phyloP scores from a whole-genome alignment of 2,113 vertebrate genomes.

The Rhynchomys soricoides region DNA sequence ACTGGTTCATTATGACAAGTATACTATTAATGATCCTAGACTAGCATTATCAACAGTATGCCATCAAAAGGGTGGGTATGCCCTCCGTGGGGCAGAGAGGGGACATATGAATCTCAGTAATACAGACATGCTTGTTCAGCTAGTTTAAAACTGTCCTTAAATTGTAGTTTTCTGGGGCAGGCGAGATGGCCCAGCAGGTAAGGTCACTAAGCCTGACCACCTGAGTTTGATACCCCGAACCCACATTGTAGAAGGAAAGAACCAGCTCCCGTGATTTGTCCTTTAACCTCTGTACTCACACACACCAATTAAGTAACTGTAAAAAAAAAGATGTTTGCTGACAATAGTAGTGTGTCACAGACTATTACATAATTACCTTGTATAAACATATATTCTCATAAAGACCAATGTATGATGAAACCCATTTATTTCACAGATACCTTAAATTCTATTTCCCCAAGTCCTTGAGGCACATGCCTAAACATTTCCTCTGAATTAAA shows the following conservation, averaged over 20 bases:
- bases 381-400: neutral
- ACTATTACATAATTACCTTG: neutral
- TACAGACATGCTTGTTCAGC: neutral
- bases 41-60: neutral
- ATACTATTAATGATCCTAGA: neutral
- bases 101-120: neutral
- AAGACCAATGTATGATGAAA: neutral
- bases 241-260: neutral
- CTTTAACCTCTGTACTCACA: neutral
- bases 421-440: neutral
- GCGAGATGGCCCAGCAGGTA: neutral
- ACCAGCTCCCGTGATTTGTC: neutral
- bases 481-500: constrained; percentile 13
- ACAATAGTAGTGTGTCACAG: neutral
- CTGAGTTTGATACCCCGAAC: neutral
- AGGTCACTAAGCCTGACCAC: neutral
- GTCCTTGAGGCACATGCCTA: neutral
- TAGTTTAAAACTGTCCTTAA: constrained; percentile 46
- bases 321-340: neutral
- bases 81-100: neutral
- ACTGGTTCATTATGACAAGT: neutral
- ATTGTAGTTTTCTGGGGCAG: neutral
- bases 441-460: constrained; percentile 1
- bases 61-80: neutral
- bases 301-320: neutral